Evolutionary conservation across 2,797 vertebrate species (phyloP), one percentile per base, ranked within the genome.

Genomic region (Fringilla coelebs): DNA sequence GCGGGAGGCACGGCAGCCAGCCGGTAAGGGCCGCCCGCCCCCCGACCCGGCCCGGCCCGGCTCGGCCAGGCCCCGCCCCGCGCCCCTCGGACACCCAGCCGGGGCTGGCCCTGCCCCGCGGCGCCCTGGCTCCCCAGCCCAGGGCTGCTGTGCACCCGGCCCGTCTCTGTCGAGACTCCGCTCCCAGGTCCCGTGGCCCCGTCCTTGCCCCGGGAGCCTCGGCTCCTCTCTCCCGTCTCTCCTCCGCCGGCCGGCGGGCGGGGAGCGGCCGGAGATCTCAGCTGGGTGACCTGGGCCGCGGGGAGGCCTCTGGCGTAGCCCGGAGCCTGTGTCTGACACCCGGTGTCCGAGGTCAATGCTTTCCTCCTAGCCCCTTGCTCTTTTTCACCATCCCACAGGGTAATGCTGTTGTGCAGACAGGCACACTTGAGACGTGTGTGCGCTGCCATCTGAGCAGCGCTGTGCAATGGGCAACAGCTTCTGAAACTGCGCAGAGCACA

Each of bases 301-400:
- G 73, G 46, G 73, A 61, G 77, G 77, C 82, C 88, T 79, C 51
- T 46, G 79, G 63, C 22, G 17, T 12, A 43, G 43, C 68, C 58
- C 29, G 5, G 67, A 70, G 76, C 82, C 46, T 16, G 40, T 51
- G 31, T 20, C 20, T 80, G 57, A 11, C 68, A 18, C 2, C 11
- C 19, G 5, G 24, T 52, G 91, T 8, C 38, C 43, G 46, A 24
- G 61, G 60, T 38, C 85, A 46, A 0, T 4, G 51, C 60, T 54
- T 49, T n/a, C 18, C 40, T 45, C 26, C 40, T 6, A 4, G 34
- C 21, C 5, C 17, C 32, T 29, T 9, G 34, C 24, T 29, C 25
- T 46, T 31, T 52, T 17, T 43, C 22, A 2, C 49, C 25, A 0
- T 12, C 8, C 1, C 24, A 0, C 36, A 2, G 48, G 6, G 2